Evolutionary conservation across 2,113 vertebrate species (phyloP), one percentile per base, ranked within the genome.

Genomic region (Cygnus atratus): DNA sequence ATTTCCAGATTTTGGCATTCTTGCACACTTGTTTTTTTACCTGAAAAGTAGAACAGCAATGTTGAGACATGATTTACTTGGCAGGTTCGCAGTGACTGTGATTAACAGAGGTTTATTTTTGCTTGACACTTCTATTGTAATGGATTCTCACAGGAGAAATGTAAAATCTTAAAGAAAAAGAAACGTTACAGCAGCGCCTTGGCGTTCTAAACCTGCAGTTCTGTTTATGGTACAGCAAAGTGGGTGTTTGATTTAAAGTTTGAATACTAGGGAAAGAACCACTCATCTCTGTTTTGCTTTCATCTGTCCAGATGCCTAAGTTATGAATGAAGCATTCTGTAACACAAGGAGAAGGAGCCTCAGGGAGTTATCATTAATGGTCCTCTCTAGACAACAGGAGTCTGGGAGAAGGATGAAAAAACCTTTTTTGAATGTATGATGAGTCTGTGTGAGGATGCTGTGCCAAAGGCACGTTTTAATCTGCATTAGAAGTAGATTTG

Each of bases 31-130:
- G 48, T 81, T 67, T 83, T 96, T 92, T 39, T 78, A 76, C 73
- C 82, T 90, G 87, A 86, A 82, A 92, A 90, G 81, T 41, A 29
- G 46, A 95, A 95, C 62, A 84, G 61, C 39, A 65, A 14, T 1
- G 3, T 43, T 22, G 57, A 94, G n/a, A 83, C 1, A 4, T 78
- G 68, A 84, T 67, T 95, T 94, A 48, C 43, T 78, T 94, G 82
- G 43, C 87, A 95, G 54, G 50, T 55, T 96, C 16, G 28, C 29
- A 48, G 63, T 63, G 91, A 50, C 84, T 88, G 58, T 89, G 82
- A 84, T 95, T 95, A 91, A 88, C 82, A 73, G 19, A 41, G 35
- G 58, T 80, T 92, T 96, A 87, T 81, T 94, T 97, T 90, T 87
- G 66, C 61, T 86, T 92, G 92, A 82, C 80, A 55, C 39, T 92